Conservation (phyloP, 1,140 invertebrate genomes). For the Papilio xuthus region DNA sequence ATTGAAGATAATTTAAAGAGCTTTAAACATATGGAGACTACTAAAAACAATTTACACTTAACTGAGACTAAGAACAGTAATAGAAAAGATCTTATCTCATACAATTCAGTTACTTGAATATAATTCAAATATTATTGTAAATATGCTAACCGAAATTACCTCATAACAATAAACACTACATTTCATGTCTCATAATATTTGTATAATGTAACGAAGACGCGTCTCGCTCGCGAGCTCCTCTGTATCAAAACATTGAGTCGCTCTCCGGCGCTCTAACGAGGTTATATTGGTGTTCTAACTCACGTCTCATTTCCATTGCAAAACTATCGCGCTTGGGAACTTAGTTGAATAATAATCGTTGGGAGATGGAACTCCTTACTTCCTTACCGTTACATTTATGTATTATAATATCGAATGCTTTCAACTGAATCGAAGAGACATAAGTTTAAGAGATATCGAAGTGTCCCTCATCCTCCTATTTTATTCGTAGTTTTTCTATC, state of each 20-base stretch:
- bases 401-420: background rate
- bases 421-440: constrained; percentile 10
- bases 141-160: constrained; percentile 7
- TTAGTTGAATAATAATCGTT: constrained; percentile 28
- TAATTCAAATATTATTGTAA: constrained; percentile 19
- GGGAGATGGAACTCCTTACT: constrained; percentile 20
- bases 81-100: background rate
- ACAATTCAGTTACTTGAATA: background rate
- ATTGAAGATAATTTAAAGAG: background rate
- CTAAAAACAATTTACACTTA: background rate
- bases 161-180: constrained; percentile 25
- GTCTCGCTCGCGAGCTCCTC: background rate
- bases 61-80: background rate
- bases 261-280: constrained; percentile 8
- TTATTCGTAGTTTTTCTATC: no score
- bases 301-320: constrained; percentile 32
- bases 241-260: constrained; percentile 28
- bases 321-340: constrained; percentile 20
- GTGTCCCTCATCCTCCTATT: no score
- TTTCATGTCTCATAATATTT: constrained; percentile 17
- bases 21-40: background rate
- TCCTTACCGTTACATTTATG: background rate
- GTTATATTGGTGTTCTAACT: constrained; percentile 27
- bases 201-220: constrained; percentile 23
- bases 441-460: background rate